Evolutionary conservation across 2,113 vertebrate genomes (phyloP), one percentile per base, ranked within the genome.

Genomic region (Embiotoca jacksoni): DNA sequence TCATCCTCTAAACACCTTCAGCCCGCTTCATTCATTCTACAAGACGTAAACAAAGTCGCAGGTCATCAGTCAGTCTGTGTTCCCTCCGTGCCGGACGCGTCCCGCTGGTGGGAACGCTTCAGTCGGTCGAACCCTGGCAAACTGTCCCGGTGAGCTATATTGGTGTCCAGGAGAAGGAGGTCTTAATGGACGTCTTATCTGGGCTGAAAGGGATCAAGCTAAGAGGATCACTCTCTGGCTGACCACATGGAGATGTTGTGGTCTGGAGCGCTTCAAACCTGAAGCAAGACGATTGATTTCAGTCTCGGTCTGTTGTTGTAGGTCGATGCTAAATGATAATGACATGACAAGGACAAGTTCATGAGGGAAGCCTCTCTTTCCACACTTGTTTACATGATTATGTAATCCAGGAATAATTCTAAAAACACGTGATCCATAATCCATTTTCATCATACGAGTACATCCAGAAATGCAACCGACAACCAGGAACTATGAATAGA

Each of bases 151-250:
- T 65, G 71, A 68, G 88, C 88, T 91, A 85, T 91, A 75, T 91
- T 68, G 65, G 84, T 92, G 60, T 85, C 55, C 69, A 72, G 64
- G 71, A 75, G 76, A 83, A 85, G 47, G 4, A 85, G 64, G 87
- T 83, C 87, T 87, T 89, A 72, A 83, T 33, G 75, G 75, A 58
- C 30, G 31, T 91, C 84, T 93, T 88, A 91, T 85, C 79, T 60
- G 69, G 79, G 62, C 81, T 92, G 75, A 92, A 90, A 76, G 70
- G 86, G 92, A 90, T 94, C 82, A 91, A 39, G 76, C 78, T 93
- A 90, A 94, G 93, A 91, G 84, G 93, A 91, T 93, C 64, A 82
- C 75, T 72, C 44, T 66, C 61, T 75, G 74, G 16, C 76, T 47
- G 70, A 70, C 69, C 72, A 75, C 80, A 70, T 75, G 75, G 83